Percentiles rank a stretch among this genome's conserved stretches.
These are phyloP conservation scores for Phyllostomus hastatus DNA, from an alignment of 2,113 vertebrate genomes.

Conservation along the genomic window DNA sequence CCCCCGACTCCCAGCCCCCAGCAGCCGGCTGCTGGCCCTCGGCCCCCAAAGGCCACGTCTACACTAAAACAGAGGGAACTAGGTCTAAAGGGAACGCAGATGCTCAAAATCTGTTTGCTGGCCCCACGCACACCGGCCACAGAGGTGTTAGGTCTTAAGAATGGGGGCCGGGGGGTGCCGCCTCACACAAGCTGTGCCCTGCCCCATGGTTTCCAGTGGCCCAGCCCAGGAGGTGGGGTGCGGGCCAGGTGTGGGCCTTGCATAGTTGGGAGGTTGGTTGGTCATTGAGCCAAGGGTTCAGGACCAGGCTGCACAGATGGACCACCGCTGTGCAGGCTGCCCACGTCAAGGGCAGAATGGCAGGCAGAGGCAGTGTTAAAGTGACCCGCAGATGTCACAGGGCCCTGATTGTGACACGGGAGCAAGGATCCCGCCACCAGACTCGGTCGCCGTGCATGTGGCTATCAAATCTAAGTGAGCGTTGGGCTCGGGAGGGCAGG, in stretches of 20 bases:
- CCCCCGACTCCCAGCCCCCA: slow-evolving; percentile 17
- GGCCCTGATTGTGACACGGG: not conserved
- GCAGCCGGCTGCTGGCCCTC: slow-evolving; percentile 27
- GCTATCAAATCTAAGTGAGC: not conserved
- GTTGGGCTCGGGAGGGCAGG: not conserved
- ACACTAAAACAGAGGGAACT: slow-evolving; percentile 57
- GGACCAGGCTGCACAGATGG: not conserved
- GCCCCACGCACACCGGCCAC: not conserved
- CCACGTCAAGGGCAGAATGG: not conserved
- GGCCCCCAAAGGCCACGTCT: slow-evolving; percentile 13
- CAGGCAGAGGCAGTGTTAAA: not conserved
- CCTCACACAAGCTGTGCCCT: not conserved
- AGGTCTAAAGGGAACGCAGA: slow-evolving; percentile 48
- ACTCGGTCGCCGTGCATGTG: not conserved
- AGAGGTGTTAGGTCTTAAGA: not conserved
- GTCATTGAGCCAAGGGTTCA: not conserved
- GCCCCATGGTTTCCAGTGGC: not conserved
- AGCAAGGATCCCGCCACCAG: not conserved
- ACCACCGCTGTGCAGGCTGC: not conserved
- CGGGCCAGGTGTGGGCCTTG: not conserved
- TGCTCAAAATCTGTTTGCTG: not conserved
- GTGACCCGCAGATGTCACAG: not conserved
- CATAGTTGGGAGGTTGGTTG: slow-evolving; percentile 28
- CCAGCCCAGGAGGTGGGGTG: not conserved
- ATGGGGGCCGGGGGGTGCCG: not conserved